A percentile compares a stretch with the other conserved stretches of the same genome.
Conservation (phyloP, 1,140 invertebrate species). For the Euschistus heros region DNA sequence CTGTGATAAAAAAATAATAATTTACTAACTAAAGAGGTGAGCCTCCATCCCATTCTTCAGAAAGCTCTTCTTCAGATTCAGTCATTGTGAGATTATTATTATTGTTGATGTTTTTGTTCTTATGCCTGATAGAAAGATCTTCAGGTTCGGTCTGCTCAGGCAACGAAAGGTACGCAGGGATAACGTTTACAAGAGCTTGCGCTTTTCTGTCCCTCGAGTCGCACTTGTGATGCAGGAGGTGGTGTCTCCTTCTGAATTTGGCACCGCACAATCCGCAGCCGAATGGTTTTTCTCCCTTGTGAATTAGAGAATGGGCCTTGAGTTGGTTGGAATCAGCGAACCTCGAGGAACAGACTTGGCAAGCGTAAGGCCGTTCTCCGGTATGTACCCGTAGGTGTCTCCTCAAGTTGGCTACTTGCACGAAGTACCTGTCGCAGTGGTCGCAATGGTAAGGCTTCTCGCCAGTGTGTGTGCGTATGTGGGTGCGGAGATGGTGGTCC, state of each 20-base stretch:
- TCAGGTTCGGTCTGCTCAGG: slow-evolving; percentile 84
- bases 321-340: slow-evolving; percentile 92
- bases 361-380: slow-evolving; percentile 86
- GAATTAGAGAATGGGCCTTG: slow-evolving; percentile 81
- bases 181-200: slow-evolving; percentile 29
- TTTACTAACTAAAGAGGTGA: slow-evolving; percentile 6
- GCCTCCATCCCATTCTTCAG: slow-evolving; percentile 18
- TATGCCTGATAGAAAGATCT: slow-evolving; percentile 53
- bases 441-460: slow-evolving; percentile 87
- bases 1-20: slow-evolving; percentile 9
- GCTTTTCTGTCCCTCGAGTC: slow-evolving; percentile 29
- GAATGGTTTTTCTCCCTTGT: slow-evolving; percentile 83
- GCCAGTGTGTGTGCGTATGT: slow-evolving; percentile 84
- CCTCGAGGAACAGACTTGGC: slow-evolving; percentile 73
- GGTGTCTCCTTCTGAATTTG: slow-evolving; percentile 69
- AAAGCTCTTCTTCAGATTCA: slow-evolving; percentile 19
- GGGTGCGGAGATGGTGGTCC: slow-evolving; percentile 90
- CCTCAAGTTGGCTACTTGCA: slow-evolving; percentile 87
- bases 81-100: slow-evolving; percentile 24
- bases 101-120: slow-evolving; percentile 26
- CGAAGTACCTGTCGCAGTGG: slow-evolving; percentile 83
- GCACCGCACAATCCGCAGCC: slow-evolving; percentile 63
- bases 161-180: slow-evolving; percentile 31
- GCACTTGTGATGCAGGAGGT: slow-evolving; percentile 77
- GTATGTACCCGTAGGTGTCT: slow-evolving; percentile 90